Percentiles rank a stretch among this genome's conserved stretches.
Evolutionary conservation across 1,140 invertebrate species (phyloP).

Genomic region (Drosophila yakuba): DNA sequence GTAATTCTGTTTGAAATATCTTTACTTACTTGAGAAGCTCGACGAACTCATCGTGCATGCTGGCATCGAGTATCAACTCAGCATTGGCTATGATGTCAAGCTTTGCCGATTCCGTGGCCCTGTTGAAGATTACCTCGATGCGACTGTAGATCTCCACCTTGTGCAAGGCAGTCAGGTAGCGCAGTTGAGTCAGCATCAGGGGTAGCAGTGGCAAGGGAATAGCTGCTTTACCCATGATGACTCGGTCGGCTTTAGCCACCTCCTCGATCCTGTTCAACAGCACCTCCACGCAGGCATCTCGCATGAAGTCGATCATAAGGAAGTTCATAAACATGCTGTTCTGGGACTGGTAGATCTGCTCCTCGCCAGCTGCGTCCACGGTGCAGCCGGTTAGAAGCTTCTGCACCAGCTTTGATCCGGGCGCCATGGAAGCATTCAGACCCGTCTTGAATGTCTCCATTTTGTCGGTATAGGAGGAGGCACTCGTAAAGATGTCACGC

Average conservation of each 20-base stretch:
- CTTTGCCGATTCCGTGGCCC: slow-evolving; percentile 43
- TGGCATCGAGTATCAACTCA: slow-evolving; percentile 69
- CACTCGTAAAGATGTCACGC: slow-evolving; percentile 61
- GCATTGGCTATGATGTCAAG: slow-evolving; percentile 72
- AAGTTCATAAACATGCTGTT: slow-evolving; percentile 85
- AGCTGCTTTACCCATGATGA: slow-evolving; percentile 17
- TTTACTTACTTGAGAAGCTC: slow-evolving; percentile 66
- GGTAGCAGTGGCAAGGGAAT: slow-evolving; percentile 59
- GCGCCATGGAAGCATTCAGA: slow-evolving; percentile 74
- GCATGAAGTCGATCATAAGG: slow-evolving; percentile 84
- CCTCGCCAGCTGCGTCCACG: slow-evolving; percentile 68
- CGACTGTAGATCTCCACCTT: slow-evolving; percentile 62
- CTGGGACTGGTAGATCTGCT: slow-evolving; percentile 80
- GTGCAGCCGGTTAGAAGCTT: slow-evolving; percentile 81
- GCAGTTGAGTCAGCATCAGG: slow-evolving; percentile 71
- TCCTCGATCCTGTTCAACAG: slow-evolving; percentile 83
- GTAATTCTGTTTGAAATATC: too few species aligned
- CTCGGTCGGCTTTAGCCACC: slow-evolving; percentile 41
- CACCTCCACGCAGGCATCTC: slow-evolving; percentile 83
- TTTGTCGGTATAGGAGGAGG: slow-evolving; percentile 71
- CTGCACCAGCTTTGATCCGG: slow-evolving; percentile 74
- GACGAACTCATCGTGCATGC: slow-evolving; percentile 78
- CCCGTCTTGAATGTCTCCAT: slow-evolving; percentile 81
- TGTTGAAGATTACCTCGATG: slow-evolving; percentile 68
- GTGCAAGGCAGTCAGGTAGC: slow-evolving; percentile 69